A percentile compares a stretch with the other conserved stretches of the same genome.
These are phyloP conservation scores for Brachionus angularis DNA, from an alignment of 1,140 invertebrate genomes.

Conservation along the genomic window DNA sequence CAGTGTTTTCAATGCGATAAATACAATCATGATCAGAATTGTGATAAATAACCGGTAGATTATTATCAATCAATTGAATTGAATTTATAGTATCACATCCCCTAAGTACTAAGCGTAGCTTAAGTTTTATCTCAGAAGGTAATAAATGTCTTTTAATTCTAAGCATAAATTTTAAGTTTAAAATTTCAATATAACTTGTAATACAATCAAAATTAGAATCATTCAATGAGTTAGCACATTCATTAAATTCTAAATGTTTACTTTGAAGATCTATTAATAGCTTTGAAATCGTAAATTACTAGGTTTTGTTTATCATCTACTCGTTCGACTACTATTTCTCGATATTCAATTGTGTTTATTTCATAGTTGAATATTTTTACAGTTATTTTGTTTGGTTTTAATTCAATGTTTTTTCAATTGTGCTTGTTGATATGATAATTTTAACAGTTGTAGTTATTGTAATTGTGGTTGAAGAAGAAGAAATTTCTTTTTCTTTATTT, in stretches of 20 bases:
- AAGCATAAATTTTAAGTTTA: not conserved
- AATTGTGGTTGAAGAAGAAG: no score
- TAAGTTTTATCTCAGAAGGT: slow-evolving; percentile 12
- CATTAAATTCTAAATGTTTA: slow-evolving; percentile 1
- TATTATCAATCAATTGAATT: not conserved
- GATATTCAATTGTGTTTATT: not conserved
- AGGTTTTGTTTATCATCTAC: not conserved
- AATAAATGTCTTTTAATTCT: not conserved
- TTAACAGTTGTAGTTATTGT: no score
- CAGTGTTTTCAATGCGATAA: slow-evolving; percentile 20
- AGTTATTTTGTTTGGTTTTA: no score
- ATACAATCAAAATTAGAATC: not conserved
- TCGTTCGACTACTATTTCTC: not conserved
- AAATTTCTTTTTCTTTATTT: no score
- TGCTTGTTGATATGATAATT: no score
- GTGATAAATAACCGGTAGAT: slow-evolving; percentile 21
- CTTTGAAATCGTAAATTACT: not conserved
- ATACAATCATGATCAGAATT: slow-evolving; percentile 42
- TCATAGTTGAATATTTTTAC: no score
- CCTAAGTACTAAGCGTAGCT: not conserved
- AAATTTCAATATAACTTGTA: slow-evolving; percentile 20
- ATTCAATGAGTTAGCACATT: slow-evolving; percentile 7
- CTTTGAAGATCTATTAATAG: not conserved
- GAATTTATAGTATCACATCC: slow-evolving; percentile 9
- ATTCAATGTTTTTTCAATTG: no score